phyloP scores from a whole-genome alignment of 1,140 invertebrate species.

The Cherax destructor region DNA sequence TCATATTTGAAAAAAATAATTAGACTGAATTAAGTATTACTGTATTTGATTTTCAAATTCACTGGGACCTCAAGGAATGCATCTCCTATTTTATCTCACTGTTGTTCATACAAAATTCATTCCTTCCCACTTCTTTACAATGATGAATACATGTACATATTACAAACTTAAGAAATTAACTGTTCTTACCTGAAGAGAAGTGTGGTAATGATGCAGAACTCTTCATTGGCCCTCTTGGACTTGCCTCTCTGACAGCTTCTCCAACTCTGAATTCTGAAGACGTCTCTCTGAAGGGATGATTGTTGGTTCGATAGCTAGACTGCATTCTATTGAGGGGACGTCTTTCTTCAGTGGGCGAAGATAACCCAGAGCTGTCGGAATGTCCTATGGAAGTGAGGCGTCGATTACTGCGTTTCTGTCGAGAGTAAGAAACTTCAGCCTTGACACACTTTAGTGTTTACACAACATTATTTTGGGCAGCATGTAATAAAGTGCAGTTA shows the following conservation, averaged over 20 bases:
- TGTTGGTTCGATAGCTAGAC: conserved; percentile 10
- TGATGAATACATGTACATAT: too few relatives aligned
- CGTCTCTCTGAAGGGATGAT: conserved; percentile 1
- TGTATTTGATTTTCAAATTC: too few relatives aligned
- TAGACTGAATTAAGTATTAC: too few relatives aligned
- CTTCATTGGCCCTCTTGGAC: conserved; percentile 39
- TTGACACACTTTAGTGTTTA: neutral
- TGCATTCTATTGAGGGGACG: conserved; percentile 27
- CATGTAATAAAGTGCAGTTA: too few relatives aligned
- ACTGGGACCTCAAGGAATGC: too few relatives aligned
- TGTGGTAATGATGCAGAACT: conserved; percentile 58
- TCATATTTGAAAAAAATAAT: too few relatives aligned
- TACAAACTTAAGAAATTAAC: too few relatives aligned
- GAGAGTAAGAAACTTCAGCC: neutral
- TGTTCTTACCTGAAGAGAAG: conserved; percentile 56
- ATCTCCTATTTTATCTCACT: too few relatives aligned
- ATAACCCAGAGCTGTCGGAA: conserved; percentile 52
- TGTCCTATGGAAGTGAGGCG: conserved; percentile 55
- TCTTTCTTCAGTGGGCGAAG: conserved; percentile 46
- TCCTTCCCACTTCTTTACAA: too few relatives aligned
- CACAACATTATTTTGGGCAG: too few relatives aligned
- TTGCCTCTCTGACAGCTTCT: conserved; percentile 50
- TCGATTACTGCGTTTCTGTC: conserved; percentile 27
- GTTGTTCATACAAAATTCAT: too few relatives aligned
- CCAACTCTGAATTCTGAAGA: conserved; percentile 62